Percentiles rank a stretch among this genome's conserved stretches.
These are phyloP conservation scores for Martes martes DNA, from an alignment of 2,113 vertebrate genomes.

Conservation along the genomic window DNA sequence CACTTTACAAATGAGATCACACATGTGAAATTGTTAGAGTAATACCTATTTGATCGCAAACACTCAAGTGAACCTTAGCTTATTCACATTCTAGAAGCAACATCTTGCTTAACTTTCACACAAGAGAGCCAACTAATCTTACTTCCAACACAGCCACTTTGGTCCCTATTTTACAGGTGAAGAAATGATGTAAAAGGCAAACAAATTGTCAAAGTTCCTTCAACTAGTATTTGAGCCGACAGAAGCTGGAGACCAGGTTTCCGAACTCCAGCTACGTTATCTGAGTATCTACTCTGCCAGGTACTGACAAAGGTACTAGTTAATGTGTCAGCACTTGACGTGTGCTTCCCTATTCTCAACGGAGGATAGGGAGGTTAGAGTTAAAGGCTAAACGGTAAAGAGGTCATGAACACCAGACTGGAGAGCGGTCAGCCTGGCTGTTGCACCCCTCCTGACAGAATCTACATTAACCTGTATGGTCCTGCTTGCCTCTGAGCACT, in stretches of 20 bases:
- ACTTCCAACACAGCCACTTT: not conserved
- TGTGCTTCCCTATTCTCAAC: not conserved
- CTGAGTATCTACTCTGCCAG: not conserved
- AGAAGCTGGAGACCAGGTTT: not conserved
- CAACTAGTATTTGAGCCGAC: not conserved
- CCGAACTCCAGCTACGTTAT: not conserved
- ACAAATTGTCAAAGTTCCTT: not conserved
- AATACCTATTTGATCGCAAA: not conserved
- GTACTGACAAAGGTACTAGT: not conserved
- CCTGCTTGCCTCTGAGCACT: not conserved
- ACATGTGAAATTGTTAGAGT: not conserved
- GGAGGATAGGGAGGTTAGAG: not conserved
- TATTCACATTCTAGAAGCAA: not conserved
- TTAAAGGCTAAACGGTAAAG: not conserved
- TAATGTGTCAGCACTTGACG: not conserved
- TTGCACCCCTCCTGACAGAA: too few species aligned
- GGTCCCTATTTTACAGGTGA: not conserved
- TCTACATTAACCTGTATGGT: rapidly evolving
- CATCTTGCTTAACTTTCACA: not conserved
- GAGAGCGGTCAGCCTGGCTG: not conserved
- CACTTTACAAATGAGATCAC: not conserved
- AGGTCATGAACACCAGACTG: not conserved
- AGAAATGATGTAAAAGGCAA: not conserved
- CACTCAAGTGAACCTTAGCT: not conserved
- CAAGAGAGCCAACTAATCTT: not conserved